Conservation (phyloP, 2,113 vertebrate genomes). For the Pheucticus melanocephalus region DNA sequence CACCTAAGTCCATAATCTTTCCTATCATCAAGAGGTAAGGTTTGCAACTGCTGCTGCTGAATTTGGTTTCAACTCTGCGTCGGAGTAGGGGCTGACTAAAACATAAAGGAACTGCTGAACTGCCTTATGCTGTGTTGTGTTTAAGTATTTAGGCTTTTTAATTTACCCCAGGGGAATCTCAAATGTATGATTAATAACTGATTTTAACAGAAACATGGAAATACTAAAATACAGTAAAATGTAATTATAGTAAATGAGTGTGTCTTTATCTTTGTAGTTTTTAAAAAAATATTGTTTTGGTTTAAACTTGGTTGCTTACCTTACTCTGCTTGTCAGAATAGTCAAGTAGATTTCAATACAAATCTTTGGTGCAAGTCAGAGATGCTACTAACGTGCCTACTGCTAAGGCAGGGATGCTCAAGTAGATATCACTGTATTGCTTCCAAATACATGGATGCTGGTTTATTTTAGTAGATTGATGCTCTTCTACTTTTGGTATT, state of each 20-base stretch:
- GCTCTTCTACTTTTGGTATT: not conserved
- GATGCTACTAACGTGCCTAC: rapidly evolving
- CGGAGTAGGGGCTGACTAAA: not conserved
- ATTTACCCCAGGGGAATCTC: not conserved
- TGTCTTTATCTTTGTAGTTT: not conserved
- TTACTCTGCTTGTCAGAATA: not conserved
- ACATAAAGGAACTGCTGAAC: not conserved
- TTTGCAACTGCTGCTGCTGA: not conserved
- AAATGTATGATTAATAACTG: not conserved
- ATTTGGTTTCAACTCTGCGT: not conserved
- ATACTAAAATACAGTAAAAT: not conserved
- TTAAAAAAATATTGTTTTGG: not conserved
- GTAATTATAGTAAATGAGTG: not conserved
- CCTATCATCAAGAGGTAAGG: not conserved
- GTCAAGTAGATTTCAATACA: not conserved
- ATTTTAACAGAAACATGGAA: not conserved
- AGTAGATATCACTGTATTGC: not conserved
- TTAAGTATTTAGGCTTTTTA: not conserved
- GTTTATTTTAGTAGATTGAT: not conserved
- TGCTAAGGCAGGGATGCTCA: not conserved
- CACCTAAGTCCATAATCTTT: rapidly evolving
- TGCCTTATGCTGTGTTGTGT: not conserved
- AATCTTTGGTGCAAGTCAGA: not conserved
- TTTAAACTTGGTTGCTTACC: not conserved
- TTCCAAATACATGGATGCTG: not conserved